phyloP scores from a whole-genome alignment of 2,113 vertebrate genomes.

The Trichechus manatus region DNA sequence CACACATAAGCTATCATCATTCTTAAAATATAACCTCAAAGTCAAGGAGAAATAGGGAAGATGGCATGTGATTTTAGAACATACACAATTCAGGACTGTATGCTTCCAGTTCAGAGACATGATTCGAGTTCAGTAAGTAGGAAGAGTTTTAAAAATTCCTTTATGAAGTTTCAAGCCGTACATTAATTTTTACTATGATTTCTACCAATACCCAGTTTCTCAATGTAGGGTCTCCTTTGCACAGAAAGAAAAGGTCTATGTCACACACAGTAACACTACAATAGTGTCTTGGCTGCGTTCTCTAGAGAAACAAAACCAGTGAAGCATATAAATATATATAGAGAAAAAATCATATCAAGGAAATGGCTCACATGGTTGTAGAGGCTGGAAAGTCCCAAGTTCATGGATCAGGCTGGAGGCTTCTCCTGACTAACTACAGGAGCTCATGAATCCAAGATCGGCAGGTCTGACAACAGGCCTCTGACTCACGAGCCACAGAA shows the following conservation, averaged over 20 bases:
- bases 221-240: background rate
- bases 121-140: background rate
- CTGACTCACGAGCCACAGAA: too few relatives aligned
- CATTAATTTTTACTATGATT: slow-evolving; percentile 11
- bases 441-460: too few relatives aligned
- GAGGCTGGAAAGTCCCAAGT: too few relatives aligned
- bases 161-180: background rate
- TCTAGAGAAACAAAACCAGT: too few relatives aligned
- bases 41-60: background rate
- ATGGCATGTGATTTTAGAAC: background rate
- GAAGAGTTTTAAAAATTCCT: slow-evolving; percentile 10
- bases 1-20: background rate
- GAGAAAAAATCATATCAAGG: too few relatives aligned
- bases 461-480: too few relatives aligned
- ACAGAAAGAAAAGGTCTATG: background rate
- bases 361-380: too few relatives aligned
- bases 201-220: background rate
- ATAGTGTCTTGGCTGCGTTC: too few relatives aligned
- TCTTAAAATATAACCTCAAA: slow-evolving; percentile 12
- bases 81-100: background rate
- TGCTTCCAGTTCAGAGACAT: background rate
- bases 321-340: too few relatives aligned
- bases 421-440: too few relatives aligned
- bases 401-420: too few relatives aligned
- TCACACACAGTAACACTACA: background rate